Percentiles rank a stretch among this genome's conserved stretches.
Conservation (phyloP, 2,797 vertebrate species). For the Nasua narica region DNA sequence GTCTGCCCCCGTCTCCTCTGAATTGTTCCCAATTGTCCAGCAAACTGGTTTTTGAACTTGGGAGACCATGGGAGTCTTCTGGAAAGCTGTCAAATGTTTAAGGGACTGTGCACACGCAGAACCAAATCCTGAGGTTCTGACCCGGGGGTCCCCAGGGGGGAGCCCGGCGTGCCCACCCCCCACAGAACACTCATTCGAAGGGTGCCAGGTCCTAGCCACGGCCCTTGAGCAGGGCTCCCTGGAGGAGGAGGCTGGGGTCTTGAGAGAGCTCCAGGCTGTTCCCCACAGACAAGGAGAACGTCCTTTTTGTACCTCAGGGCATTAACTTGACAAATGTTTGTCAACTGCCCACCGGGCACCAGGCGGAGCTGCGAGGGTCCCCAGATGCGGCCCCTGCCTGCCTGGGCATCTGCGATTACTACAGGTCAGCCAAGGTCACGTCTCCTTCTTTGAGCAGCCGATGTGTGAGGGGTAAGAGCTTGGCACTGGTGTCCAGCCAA, state of each 20-base stretch:
- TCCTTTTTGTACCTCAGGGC: background rate
- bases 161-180: accelerated
- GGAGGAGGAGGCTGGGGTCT: background rate
- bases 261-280: background rate
- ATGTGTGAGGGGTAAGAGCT: background rate
- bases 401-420: accelerated
- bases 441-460: background rate
- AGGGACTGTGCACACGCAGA: background rate
- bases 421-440: background rate
- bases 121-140: background rate
- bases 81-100: background rate
- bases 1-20: background rate
- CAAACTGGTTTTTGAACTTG: background rate
- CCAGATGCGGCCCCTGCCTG: accelerated
- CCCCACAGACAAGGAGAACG: too few relatives aligned
- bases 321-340: background rate
- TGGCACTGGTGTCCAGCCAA: background rate
- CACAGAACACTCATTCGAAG: too few relatives aligned
- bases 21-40: background rate
- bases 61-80: background rate
- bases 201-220: background rate
- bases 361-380: background rate
- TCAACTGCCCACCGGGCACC: background rate
- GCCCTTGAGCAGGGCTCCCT: background rate
- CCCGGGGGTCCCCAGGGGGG: too few relatives aligned